Evolutionary conservation across 2,888 invertebrate genomes (phyloP).

Genomic region (Beris morrisii): DNA sequence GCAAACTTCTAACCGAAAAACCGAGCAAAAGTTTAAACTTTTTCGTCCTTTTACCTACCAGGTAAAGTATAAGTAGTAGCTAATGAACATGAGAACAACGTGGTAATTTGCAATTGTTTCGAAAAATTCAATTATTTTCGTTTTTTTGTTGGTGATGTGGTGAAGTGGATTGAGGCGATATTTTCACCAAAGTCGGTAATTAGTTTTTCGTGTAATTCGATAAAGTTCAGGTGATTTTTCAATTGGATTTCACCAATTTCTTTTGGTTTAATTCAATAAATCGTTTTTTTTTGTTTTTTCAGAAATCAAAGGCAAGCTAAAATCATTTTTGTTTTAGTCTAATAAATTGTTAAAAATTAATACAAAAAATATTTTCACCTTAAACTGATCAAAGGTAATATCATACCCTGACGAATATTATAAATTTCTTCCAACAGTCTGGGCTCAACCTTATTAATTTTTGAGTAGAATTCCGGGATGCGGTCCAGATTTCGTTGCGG

Average conservation of each 20-base stretch:
- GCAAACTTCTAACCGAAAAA: slow-evolving; percentile 24
- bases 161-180: background rate
- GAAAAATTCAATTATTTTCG: background rate
- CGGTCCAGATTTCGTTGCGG: too few relatives aligned
- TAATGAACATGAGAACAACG: slow-evolving; percentile 23
- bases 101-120: slow-evolving; percentile 12
- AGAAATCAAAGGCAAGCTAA: too few relatives aligned
- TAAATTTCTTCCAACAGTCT: too few relatives aligned
- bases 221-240: slow-evolving; percentile 1
- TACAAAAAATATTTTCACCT: too few relatives aligned
- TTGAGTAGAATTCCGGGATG: too few relatives aligned
- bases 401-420: too few relatives aligned
- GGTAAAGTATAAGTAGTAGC: slow-evolving; percentile 2
- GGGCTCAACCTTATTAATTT: too few relatives aligned
- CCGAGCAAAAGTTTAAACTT: slow-evolving; percentile 17
- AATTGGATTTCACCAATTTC: background rate
- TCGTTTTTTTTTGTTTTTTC: too few relatives aligned
- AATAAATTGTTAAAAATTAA: too few relatives aligned
- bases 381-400: too few relatives aligned
- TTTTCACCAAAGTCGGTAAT: slow-evolving; percentile 5
- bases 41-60: slow-evolving; percentile 7
- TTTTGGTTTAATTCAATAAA: too few relatives aligned
- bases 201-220: slow-evolving; percentile 12
- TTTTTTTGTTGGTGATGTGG: background rate
- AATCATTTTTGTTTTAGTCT: too few relatives aligned